Base-by-base conservation (phyloP, 2,113 vertebrate species). In the Pelobates fuscus region DNA sequence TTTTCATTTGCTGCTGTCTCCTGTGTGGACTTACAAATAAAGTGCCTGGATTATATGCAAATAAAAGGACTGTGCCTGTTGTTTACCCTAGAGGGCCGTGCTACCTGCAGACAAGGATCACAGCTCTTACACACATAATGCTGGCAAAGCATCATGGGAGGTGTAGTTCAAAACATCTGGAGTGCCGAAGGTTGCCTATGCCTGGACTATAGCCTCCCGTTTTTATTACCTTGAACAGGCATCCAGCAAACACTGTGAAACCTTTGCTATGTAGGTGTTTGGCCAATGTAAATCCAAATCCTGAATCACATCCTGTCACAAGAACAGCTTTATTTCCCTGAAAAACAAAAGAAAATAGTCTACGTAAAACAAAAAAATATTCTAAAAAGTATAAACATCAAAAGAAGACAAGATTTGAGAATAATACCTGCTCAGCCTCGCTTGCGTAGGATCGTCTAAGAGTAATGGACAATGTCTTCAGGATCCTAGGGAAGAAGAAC, bases 291-390 rank as follows among this genome's bases (percentile, higher is more conserved):
- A 92, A 91, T 65, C 92, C 92, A 63, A 93, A 93, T 44, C 91
- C 92, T 0, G 91, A 90, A 78, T 93, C 91, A 61, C 91, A 93
- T 76, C 90, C 90, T 1, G 92, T 93, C 77, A 93, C 76, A 64
- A 93, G 82, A 25, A 93, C 87, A 58, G 89, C 88, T 81, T 86
- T 91, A 83, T 82, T 86, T 59, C 83, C 81, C 73, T 76, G 43
- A 24, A 67, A 72, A 10, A 86, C 79, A 8, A 64, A 23, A 41
- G 14, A 24, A 0, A 60, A 49, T 1, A 46, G 65, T 8, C 11
- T 59, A 44, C 37, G 57, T 6, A 84, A 90, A 91, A 76, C 46
- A 59, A 41, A 44, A n/a, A 49, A 37, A 37, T 5, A n/a, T 5
- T 37, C 32, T 5, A 37, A 37, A 37, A 6, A 37, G n/a, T 55